A percentile compares a stretch with the other conserved stretches of the same genome.
phyloP scores from a whole-genome alignment of 1,140 invertebrate genomes.

The Hyles vespertilio region DNA sequence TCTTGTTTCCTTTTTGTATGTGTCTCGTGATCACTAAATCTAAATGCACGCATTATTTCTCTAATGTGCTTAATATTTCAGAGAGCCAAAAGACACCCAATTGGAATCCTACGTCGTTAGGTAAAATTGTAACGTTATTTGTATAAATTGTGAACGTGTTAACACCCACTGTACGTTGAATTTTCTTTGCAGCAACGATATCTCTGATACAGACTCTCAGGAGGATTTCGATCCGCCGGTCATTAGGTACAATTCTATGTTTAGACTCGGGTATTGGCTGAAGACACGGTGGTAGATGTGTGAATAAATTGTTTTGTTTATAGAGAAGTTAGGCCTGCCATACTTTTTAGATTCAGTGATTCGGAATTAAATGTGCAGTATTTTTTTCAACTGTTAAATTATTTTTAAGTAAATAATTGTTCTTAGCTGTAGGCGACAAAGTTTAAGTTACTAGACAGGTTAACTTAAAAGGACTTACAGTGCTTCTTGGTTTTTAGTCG shows the following conservation, averaged over 20 bases:
- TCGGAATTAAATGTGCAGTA: too few species aligned
- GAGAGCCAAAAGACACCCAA: constrained; percentile 36
- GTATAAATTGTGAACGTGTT: constrained; percentile 14
- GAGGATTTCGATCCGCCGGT: constrained; percentile 33
- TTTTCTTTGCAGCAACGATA: constrained; percentile 68
- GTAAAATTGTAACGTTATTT: constrained; percentile 36
- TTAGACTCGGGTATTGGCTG: constrained; percentile 23
- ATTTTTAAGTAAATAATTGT: too few species aligned
- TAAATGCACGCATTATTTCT: constrained; percentile 2
- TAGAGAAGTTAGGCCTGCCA: too few species aligned
- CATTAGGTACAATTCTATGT: constrained; percentile 46
- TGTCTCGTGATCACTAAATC: constrained; percentile 4
- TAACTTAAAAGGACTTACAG: too few species aligned
- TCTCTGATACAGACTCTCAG: constrained; percentile 32
- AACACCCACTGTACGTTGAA: constrained; percentile 40
- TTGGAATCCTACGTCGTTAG: constrained; percentile 48
- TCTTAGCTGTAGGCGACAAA: too few species aligned
- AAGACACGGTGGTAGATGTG: constrained; percentile 17
- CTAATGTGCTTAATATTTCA: constrained; percentile 48
- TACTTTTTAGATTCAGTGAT: too few species aligned
- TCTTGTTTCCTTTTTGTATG: constrained; percentile 15
- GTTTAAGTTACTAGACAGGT: too few species aligned
- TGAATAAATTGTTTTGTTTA: constrained; percentile 24
- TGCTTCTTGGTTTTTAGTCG: too few species aligned
- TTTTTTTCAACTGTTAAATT: too few species aligned